Evolutionary conservation across 2,888 invertebrate genomes (phyloP).

Genomic region (Nudaria mundana): DNA sequence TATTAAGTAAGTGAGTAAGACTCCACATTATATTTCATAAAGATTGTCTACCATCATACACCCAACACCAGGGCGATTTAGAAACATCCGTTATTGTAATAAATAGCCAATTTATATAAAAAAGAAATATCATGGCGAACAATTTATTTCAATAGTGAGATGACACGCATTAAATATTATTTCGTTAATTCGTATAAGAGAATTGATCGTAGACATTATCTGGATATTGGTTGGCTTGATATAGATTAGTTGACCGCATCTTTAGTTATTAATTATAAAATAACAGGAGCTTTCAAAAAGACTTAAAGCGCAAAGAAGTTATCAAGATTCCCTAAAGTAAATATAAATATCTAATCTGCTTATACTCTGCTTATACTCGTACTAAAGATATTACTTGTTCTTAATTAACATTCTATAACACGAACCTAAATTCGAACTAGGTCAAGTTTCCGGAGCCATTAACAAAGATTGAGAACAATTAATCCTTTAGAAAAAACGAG

Average conservation of each 20-base stretch:
- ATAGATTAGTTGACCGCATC: not conserved
- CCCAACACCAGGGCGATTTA: slow-evolving; percentile 2
- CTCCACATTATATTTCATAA: too few relatives aligned
- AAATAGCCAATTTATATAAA: slow-evolving; percentile 30
- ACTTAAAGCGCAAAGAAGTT: not conserved
- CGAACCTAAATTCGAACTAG: too few relatives aligned
- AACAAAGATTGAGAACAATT: not conserved
- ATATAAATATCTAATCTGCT: too few relatives aligned
- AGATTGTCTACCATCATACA: slow-evolving; percentile 1
- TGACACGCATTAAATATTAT: slow-evolving; percentile 21
- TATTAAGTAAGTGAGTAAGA: too few relatives aligned
- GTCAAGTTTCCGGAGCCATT: too few relatives aligned
- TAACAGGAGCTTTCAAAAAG: not conserved
- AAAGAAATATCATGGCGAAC: slow-evolving; percentile 24
- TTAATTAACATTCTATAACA: too few relatives aligned
- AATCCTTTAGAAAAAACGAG: not conserved
- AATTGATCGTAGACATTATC: slow-evolving; percentile 8
- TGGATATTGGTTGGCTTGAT: not conserved
- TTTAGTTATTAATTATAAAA: not conserved
- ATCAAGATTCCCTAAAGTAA: too few relatives aligned
- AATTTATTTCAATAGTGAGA: slow-evolving; percentile 23
- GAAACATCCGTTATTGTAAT: slow-evolving; percentile 19
- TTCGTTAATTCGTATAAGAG: slow-evolving; percentile 28
- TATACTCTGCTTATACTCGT: too few relatives aligned
- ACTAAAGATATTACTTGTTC: too few relatives aligned